Evolutionary conservation across 2,113 vertebrate species (phyloP).

Genomic region (Chamaetylas fuelleborni): DNA sequence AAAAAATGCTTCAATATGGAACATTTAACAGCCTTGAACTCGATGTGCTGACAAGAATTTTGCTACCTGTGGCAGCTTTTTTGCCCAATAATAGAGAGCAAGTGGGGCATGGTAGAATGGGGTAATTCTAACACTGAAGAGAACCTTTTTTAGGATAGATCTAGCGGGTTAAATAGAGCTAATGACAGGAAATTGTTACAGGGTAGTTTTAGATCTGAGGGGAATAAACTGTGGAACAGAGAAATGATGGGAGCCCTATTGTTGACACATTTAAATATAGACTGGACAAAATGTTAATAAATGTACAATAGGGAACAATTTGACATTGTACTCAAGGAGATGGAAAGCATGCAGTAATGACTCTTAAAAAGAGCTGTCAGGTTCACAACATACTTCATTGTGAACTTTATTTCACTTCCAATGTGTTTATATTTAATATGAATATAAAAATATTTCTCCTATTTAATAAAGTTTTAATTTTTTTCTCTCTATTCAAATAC

Average conservation of each 20-base stretch:
- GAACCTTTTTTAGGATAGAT: not conserved
- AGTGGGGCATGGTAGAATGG: not conserved
- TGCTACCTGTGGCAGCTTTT: not conserved
- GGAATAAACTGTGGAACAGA: not conserved
- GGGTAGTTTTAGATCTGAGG: slow-evolving; percentile 14
- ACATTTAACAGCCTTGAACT: not conserved
- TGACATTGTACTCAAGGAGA: slow-evolving; percentile 41
- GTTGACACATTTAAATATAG: slow-evolving; percentile 59
- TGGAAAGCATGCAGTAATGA: not conserved
- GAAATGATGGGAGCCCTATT: not conserved
- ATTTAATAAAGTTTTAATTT: not conserved
- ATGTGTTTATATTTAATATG: not conserved
- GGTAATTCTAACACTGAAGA: not conserved
- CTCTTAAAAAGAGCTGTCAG: not conserved
- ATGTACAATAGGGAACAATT: slow-evolving; percentile 29
- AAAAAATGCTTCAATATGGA: not conserved
- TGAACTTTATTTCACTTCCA: not conserved
- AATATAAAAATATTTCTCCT: not conserved
- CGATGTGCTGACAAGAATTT: not conserved
- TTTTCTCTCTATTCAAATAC: not conserved
- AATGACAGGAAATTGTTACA: not conserved
- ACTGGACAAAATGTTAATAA: slow-evolving; percentile 55
- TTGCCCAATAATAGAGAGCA: not conserved
- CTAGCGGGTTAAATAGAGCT: not conserved
- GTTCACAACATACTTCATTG: not conserved